Evolutionary conservation across 2,797 vertebrate genomes (phyloP).

Genomic region (Sarcophilus harrisii): DNA sequence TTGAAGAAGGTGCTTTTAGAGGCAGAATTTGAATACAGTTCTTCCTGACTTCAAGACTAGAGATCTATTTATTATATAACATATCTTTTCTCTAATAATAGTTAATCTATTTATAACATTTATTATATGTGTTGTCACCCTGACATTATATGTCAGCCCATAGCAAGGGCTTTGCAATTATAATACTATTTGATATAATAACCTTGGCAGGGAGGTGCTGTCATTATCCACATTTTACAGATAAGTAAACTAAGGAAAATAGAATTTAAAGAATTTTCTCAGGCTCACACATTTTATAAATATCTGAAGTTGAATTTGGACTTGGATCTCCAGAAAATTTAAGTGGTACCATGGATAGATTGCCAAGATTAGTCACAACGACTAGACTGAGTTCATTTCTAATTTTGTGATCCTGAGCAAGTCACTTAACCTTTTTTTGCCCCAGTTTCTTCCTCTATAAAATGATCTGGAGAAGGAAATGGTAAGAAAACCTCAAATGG

Average conservation of each 20-base stretch:
- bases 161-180: background rate
- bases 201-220: background rate
- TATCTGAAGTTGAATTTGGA: background rate
- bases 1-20: background rate
- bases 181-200: background rate
- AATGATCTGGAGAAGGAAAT: background rate
- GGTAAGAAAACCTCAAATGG: background rate
- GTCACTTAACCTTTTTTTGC: background rate
- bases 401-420: background rate
- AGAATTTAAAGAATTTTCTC: background rate
- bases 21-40: background rate
- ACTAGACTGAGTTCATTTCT: background rate
- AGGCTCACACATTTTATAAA: background rate
- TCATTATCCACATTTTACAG: background rate
- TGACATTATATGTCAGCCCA: too few species aligned
- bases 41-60: background rate
- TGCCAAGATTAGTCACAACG: background rate
- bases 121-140: background rate
- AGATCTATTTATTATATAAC: background rate
- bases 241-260: background rate
- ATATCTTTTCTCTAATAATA: background rate
- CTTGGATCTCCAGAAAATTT: background rate
- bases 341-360: background rate
- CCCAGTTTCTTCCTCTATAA: background rate
- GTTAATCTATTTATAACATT: background rate